phyloP scores from a whole-genome alignment of 2,888 invertebrate species.

The Drosophila kambysellisi region DNA sequence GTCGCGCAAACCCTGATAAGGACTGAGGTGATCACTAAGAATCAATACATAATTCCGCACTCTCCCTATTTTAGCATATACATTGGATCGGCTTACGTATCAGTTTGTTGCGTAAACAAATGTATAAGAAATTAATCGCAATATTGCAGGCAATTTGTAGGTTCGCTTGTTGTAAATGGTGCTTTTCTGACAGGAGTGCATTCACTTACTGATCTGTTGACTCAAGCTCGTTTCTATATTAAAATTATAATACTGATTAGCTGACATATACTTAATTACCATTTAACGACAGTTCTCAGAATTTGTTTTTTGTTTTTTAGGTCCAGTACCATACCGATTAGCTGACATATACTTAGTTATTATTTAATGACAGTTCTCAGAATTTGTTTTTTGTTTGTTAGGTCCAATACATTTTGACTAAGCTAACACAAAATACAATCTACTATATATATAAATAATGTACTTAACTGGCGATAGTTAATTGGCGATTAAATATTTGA shows the following conservation, averaged over 20 bases:
- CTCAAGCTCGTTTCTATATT: background rate
- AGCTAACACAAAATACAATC: background rate
- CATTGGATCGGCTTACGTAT: background rate
- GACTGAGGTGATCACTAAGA: too few species aligned
- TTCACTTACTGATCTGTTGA: background rate
- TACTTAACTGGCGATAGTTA: background rate
- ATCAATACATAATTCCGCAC: too few species aligned
- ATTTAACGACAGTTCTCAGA: too few species aligned
- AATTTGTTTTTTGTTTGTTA: background rate
- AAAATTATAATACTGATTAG: constrained; percentile 3
- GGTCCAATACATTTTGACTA: constrained; percentile 1
- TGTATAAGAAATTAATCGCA: background rate
- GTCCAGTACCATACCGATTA: too few species aligned
- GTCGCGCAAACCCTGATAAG: background rate
- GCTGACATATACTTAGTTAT: background rate
- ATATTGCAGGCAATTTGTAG: constrained; percentile 12
- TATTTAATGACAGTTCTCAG: background rate
- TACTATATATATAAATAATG: background rate
- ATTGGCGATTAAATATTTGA: background rate
- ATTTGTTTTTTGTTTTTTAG: too few species aligned
- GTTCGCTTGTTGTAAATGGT: background rate
- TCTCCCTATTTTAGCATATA: too few species aligned
- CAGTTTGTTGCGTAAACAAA: background rate
- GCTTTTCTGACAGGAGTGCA: background rate
- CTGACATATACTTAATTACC: background rate